phyloP scores from a whole-genome alignment of 1,140 invertebrate genomes.

The Drosophila baimaii region DNA sequence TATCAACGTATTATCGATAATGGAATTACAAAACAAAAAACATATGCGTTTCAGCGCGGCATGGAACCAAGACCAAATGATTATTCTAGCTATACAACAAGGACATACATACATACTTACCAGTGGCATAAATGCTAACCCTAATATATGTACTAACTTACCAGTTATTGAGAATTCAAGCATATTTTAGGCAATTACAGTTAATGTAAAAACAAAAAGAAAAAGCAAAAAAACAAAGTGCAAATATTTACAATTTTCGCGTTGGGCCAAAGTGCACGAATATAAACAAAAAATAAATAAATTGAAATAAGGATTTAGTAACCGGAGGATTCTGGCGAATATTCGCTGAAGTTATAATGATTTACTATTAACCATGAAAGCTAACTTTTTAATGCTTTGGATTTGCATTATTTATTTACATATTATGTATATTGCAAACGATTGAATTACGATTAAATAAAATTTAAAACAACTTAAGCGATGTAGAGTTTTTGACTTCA shows the following conservation, averaged over 20 bases:
- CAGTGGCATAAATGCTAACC: constrained; percentile 28
- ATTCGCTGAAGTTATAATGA: constrained; percentile 35
- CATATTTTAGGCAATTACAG: constrained; percentile 44
- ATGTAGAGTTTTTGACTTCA: neutral
- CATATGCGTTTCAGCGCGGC: constrained; percentile 55
- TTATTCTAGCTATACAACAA: constrained; percentile 43
- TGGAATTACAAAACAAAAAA: constrained; percentile 51
- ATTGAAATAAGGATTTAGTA: constrained; percentile 22
- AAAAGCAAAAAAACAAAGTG: constrained; percentile 43
- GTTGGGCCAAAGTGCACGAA: constrained; percentile 46
- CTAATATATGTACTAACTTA: constrained; percentile 28
- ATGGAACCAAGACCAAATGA: constrained; percentile 66
- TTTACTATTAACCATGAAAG: constrained; percentile 44
- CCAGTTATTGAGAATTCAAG: constrained; percentile 41
- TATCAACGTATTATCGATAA: constrained; percentile 69
- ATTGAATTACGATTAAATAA: constrained; percentile 55
- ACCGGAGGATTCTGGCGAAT: constrained; percentile 20
- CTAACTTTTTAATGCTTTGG: constrained; percentile 76
- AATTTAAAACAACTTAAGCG: constrained; percentile 27
- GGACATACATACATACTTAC: constrained; percentile 19
- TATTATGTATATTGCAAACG: constrained; percentile 48
- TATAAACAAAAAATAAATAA: constrained; percentile 13
- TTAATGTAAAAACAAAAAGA: constrained; percentile 31
- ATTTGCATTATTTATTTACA: constrained; percentile 77
- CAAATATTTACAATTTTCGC: constrained; percentile 74